phyloP scores from a whole-genome alignment of 1,140 invertebrate species.

The Panulirus ornatus region DNA sequence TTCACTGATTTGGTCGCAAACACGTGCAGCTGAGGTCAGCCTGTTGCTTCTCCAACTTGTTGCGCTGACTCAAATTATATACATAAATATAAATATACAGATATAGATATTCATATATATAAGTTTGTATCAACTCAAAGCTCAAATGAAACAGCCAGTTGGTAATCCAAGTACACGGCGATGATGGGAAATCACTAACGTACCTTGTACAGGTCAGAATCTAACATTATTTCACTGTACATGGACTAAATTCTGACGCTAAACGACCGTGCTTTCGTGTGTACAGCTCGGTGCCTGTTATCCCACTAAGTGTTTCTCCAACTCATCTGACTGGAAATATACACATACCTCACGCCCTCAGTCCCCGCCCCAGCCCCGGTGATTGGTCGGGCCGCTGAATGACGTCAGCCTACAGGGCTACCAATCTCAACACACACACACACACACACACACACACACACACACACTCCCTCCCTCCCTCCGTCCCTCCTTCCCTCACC shows the following conservation, averaged over 20 bases:
- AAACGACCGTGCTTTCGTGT: slow-evolving; percentile 41
- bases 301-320: slow-evolving; percentile 3
- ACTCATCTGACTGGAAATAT: neutral
- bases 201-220: slow-evolving; percentile 47
- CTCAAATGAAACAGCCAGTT: neutral
- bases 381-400: neutral
- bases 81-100: too few species aligned
- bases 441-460: neutral
- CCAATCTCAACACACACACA: neutral
- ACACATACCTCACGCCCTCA: neutral
- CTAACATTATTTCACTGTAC: slow-evolving; percentile 33
- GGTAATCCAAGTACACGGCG: neutral
- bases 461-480: neutral
- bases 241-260: slow-evolving; percentile 25
- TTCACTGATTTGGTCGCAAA: neutral
- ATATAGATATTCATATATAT: too few species aligned
- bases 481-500: too few species aligned
- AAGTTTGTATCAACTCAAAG: neutral
- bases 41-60: neutral
- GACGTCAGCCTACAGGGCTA: neutral
- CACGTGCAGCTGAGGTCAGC: too few species aligned
- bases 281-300: neutral
- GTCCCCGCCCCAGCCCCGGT: neutral
- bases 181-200: slow-evolving; percentile 31
- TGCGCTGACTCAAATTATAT: neutral